Evolutionary conservation across 2,888 invertebrate genomes (phyloP).

Genomic region (Neoscelio sp.): DNA sequence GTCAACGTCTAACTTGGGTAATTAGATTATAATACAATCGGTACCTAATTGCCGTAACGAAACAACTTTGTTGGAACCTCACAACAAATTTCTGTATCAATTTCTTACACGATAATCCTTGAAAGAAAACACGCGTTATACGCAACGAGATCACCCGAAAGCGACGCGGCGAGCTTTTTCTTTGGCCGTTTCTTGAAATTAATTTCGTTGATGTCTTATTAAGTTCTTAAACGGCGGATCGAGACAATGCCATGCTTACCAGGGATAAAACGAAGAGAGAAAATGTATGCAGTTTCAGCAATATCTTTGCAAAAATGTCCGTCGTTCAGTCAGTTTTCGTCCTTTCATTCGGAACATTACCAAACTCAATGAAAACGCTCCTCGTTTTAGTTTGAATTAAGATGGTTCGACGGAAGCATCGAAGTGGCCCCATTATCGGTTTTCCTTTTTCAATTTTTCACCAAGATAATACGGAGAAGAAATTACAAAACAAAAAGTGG

Average conservation of each 20-base stretch:
- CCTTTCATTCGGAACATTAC: slow-evolving; percentile 31
- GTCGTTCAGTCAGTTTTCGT: slow-evolving; percentile 55
- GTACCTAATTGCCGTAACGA: slow-evolving; percentile 58
- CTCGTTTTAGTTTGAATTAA: slow-evolving; percentile 48
- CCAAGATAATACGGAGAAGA: no score
- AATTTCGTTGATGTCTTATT: slow-evolving; percentile 46
- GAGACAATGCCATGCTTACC: background rate
- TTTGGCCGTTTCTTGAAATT: slow-evolving; percentile 19
- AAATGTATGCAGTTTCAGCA: slow-evolving; percentile 33
- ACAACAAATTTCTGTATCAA: slow-evolving; percentile 32
- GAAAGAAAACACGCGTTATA: background rate
- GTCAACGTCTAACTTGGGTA: slow-evolving; percentile 33
- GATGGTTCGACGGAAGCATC: slow-evolving; percentile 3
- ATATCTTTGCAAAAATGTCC: slow-evolving; percentile 52
- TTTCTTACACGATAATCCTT: slow-evolving; percentile 9
- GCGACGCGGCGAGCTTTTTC: background rate
- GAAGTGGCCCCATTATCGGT: slow-evolving; percentile 21
- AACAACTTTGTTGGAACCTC: slow-evolving; percentile 30
- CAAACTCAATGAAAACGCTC: slow-evolving; percentile 51
- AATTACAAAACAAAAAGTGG: no score
- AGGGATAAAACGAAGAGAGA: background rate
- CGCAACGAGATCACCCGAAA: background rate
- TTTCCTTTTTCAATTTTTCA: slow-evolving; percentile 9
- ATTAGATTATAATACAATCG: slow-evolving; percentile 57
- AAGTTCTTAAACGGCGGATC: slow-evolving; percentile 10